phyloP scores from a whole-genome alignment of 2,797 vertebrate genomes.

The Pangasius macronema region DNA sequence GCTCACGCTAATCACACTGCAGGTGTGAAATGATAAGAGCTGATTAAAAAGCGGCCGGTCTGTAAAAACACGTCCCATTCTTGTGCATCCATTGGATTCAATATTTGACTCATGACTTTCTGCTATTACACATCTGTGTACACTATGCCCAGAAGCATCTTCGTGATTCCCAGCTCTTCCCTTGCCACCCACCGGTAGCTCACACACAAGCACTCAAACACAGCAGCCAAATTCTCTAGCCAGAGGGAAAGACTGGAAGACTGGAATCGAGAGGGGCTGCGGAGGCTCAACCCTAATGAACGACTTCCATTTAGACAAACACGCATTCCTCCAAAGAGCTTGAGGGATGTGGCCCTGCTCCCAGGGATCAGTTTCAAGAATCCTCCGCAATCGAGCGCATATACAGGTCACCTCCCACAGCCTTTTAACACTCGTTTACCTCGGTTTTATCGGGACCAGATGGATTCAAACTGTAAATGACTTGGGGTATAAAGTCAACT shows the following conservation, averaged over 20 bases:
- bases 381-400: neutral
- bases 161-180: constrained; percentile 14
- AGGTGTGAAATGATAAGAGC: constrained; percentile 33
- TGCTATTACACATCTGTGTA: constrained; percentile 22
- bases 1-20: constrained; percentile 23
- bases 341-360: constrained; percentile 25
- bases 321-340: constrained; percentile 31
- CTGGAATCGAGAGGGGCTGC: constrained; percentile 23
- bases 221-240: constrained; percentile 23
- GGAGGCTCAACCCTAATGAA: constrained; percentile 42
- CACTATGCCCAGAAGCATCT: constrained; percentile 3
- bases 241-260: constrained; percentile 32
- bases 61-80: constrained; percentile 27
- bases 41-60: neutral
- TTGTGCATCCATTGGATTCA: constrained; percentile 11
- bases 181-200: constrained; percentile 41
- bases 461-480: constrained; percentile 26
- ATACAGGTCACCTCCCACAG: constrained; percentile 37
- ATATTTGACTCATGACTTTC: constrained; percentile 16
- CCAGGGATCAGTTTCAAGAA: constrained; percentile 29
- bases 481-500: constrained; percentile 13
- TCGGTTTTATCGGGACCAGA: constrained; percentile 33
- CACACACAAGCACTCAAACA: constrained; percentile 5
- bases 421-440: constrained; percentile 24
- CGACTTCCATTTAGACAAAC: constrained; percentile 38